Evolutionary conservation across 92 coral and sea anemone genomes (phyloP).

Genomic region (Paragorgia papillata): DNA sequence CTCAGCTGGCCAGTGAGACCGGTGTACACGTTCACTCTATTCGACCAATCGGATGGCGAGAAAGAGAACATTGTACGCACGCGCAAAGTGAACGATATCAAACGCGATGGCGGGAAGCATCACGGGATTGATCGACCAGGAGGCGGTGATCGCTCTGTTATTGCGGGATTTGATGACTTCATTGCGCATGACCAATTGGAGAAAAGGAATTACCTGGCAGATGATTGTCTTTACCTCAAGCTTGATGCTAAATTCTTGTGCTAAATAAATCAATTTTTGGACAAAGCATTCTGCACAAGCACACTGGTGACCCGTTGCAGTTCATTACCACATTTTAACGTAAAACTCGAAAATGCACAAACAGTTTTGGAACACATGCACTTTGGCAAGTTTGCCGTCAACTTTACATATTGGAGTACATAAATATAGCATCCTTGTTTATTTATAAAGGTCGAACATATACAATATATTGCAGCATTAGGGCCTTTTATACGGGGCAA

Average conservation of each 20-base stretch:
- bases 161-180: slow-evolving; percentile 95
- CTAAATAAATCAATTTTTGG: background rate
- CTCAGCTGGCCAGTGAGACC: slow-evolving; percentile 99
- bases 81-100: slow-evolving; percentile 95
- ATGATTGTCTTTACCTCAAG: slow-evolving; percentile 65
- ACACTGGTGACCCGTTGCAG: background rate
- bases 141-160: slow-evolving; percentile 86
- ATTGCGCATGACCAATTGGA: slow-evolving; percentile 80
- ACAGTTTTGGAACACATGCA: no score
- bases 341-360: no score
- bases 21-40: slow-evolving; percentile 79
- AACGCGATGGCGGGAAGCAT: slow-evolving; percentile 89
- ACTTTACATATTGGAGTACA: no score
- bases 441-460: no score
- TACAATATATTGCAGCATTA: no score
- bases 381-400: no score
- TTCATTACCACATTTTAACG: no score
- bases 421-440: no score
- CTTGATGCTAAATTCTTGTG: slow-evolving; percentile 3
- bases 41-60: slow-evolving; percentile 88
- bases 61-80: slow-evolving; percentile 88
- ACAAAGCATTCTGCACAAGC: background rate
- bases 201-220: slow-evolving; percentile 70
- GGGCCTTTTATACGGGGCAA: no score
- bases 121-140: slow-evolving; percentile 76